Percentiles rank a stretch among this genome's conserved stretches.
Evolutionary conservation across 2,113 vertebrate species (phyloP).

Genomic region (Oreochromis aureus): DNA sequence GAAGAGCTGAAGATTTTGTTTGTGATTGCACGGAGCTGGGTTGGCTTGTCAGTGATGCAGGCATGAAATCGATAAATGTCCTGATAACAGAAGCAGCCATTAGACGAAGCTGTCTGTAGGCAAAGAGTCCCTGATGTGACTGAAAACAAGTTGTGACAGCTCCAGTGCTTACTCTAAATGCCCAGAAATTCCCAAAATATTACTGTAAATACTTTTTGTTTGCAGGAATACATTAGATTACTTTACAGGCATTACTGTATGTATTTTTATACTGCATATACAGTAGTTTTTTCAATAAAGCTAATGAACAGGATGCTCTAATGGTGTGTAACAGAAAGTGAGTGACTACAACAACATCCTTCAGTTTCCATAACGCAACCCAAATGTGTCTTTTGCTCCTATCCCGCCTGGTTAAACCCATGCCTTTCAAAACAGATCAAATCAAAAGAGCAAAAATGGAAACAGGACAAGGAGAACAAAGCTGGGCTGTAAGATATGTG

Average conservation of each 20-base stretch:
- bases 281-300: not conserved
- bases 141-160: slow-evolving; percentile 12
- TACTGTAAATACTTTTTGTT: not conserved
- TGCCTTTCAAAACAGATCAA: not conserved
- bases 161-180: not conserved
- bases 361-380: not conserved
- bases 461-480: not conserved
- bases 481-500: not conserved
- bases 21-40: not conserved
- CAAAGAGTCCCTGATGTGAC: not conserved
- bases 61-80: not conserved
- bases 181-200: not conserved
- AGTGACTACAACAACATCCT: not conserved
- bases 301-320: not conserved
- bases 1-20: not conserved
- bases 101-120: slow-evolving; percentile 6
- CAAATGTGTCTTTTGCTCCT: not conserved
- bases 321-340: not conserved
- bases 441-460: not conserved
- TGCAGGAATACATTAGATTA: not conserved
- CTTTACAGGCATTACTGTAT: not conserved
- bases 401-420: not conserved
- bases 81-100: slow-evolving; percentile 10
- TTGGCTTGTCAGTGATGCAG: not conserved
- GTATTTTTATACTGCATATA: not conserved